Evolutionary conservation across 2,888 invertebrate genomes (phyloP), one percentile per base, ranked within the genome.

Genomic region (Rhingia campestris): DNA sequence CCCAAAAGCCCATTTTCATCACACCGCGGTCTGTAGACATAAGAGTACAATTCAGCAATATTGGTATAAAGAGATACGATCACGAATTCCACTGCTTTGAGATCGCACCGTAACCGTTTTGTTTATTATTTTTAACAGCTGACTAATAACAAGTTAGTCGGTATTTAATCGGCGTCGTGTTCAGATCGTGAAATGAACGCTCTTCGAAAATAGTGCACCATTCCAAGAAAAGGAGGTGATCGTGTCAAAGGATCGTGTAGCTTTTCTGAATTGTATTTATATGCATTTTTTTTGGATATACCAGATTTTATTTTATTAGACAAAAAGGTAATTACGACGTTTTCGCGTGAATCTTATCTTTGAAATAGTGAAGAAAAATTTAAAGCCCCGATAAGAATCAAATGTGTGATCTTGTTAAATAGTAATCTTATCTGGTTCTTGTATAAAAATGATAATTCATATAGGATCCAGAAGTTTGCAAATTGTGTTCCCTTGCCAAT

Each of bases 101-200:
- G 30, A 72, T 33, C 39, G 63, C 73, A 73, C 63, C 37, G 45
- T 67, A 75, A 56, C 37, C 45, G 59, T 56, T 41, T 67, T 61
- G 56, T 67, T 69, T 79, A 64, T 79, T 79, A 79, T 64, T 67
- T 32, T 54, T 59, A 74, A 84, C 84, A 82, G 80, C 84, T 70
- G 74, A 75, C 80, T 64, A 45, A 59, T 59, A 49, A 64, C 22
- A 74, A 72, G 80, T 80, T 84, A 84, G 84, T 84, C 80, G 80
- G 80, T 64, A 66, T 80, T 80, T 58, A 80, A 75, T 70, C 80
- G 84, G 84, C 80, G 64, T 75, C 61, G 80, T 75, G 80, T 61
- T 53, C 37, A 70, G 84, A 75, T 80, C 70, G 70, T 43, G 39
- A 45, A 47, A 79, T 73, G 70, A 64, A 39, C 51, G 14, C 22